Evolutionary conservation across 2,797 vertebrate species (phyloP).

Genomic region (Benthosema pterotum): DNA sequence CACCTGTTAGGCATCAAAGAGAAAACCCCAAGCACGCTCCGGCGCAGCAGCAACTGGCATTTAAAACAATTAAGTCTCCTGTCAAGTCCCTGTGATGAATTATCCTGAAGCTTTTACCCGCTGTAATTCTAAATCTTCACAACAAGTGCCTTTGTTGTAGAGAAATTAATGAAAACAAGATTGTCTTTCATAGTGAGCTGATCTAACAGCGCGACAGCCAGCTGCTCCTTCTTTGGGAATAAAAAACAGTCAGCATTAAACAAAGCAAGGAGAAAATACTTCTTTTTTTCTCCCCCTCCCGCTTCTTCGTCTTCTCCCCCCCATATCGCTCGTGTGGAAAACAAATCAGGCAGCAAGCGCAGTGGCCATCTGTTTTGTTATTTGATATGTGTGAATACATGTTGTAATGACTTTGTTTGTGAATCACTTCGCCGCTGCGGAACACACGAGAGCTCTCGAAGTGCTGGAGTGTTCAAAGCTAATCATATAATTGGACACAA

Average conservation of each 20-base stretch:
- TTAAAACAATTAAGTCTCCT: conserved; percentile 98
- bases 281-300: conserved; percentile 81
- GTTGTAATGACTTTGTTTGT: conserved; percentile 99
- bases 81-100: conserved; percentile 99
- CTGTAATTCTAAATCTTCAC: conserved; percentile 99
- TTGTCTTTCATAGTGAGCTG: conserved; percentile 99
- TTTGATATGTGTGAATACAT: conserved; percentile 99
- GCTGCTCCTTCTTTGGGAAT: conserved; percentile 99
- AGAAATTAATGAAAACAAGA: conserved; percentile 99
- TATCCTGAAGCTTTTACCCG: conserved; percentile 97
- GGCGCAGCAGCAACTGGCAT: conserved; percentile 92
- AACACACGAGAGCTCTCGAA: conserved; percentile 99
- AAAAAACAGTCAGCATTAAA: conserved; percentile 98
- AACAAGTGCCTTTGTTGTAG: conserved; percentile 99
- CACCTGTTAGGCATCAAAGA: conserved; percentile 81
- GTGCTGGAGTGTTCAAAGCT: conserved; percentile 99
- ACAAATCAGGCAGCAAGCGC: conserved; percentile 96
- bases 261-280: conserved; percentile 98
- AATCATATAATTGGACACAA: conserved; percentile 99
- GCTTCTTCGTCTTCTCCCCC: conserved; percentile 81
- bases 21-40: conserved; percentile 65
- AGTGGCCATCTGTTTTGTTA: conserved; percentile 99
- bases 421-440: conserved; percentile 97
- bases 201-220: conserved; percentile 99
- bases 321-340: conserved; percentile 93